phyloP scores from a whole-genome alignment of 1,140 invertebrate species.

The Artemia franciscana region DNA sequence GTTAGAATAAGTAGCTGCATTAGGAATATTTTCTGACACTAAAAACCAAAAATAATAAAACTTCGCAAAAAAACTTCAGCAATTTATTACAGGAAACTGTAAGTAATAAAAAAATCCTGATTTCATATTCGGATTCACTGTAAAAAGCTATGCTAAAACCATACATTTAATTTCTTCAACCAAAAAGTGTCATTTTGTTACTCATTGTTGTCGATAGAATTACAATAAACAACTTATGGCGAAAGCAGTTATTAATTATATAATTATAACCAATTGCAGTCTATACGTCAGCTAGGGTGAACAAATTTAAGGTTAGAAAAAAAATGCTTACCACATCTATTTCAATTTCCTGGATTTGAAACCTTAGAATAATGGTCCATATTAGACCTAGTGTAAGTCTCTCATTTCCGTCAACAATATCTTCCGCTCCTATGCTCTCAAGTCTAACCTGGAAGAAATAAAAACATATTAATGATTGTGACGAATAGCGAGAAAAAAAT shows the following conservation, averaged over 20 bases:
- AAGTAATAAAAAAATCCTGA: not conserved
- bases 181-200: no score
- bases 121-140: not conserved
- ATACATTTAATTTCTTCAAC: no score
- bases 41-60: not conserved
- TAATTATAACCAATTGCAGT: no score
- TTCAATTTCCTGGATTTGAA: constrained; percentile 96
- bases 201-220: no score
- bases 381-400: constrained; percentile 88
- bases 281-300: no score
- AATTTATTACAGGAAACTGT: not conserved
- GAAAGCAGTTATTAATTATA: no score
- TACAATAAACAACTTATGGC: no score
- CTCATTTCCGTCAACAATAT: constrained; percentile 83
- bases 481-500: not conserved
- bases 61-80: not conserved
- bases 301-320: no score
- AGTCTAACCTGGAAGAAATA: constrained; percentile 45
- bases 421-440: constrained; percentile 96
- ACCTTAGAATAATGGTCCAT: constrained; percentile 92
- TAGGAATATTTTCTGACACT: not conserved
- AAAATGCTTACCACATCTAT: constrained; percentile 61
- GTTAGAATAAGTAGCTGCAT: not conserved
- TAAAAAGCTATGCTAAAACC: not conserved
- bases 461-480: not conserved